Base-by-base conservation (phyloP, 1,140 invertebrate genomes). In the Eufriesea mexicana region DNA sequence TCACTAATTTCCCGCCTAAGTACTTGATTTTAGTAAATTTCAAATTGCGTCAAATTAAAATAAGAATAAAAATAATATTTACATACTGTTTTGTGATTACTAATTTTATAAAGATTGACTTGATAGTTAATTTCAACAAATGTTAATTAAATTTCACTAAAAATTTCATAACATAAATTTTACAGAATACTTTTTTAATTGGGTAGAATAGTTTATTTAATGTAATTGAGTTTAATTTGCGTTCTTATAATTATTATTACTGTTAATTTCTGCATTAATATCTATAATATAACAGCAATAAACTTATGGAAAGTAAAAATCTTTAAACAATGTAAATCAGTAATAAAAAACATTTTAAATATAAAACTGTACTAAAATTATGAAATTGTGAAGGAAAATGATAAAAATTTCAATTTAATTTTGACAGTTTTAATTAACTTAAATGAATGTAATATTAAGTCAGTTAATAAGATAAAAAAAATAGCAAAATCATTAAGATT, bases 351-450 rank as follows among this genome's bases (percentile, higher is more conserved):
- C 59, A 47, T 45, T 45, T 42, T 23, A 16, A 47, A 74, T 18
- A 25, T 45, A 61, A 75, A 59, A 73, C 14, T 18, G 23, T 72
- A 42, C 28, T 72, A 54, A 28, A 18, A 64, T 64, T 42, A 25
- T 35, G 20, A 55, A 72, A 25, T 55, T 42, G 20, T 23, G 12
- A 54, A 72, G 70, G 70, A 55, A 72, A 72, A 72, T 55, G 25
- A 71, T n/a, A 79, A 61, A 71, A 72, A 72, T 49, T 61, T 51
- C 35, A 51, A 23, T 57, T 57, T n/a, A 45, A 42, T 78, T 55
- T 67, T 23, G 5, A 45, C 49, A 47, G 8, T n/a, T 61, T 80
- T 51, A 73, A 62, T 70, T 42, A 73, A 64, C 28, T 35, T 45
- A 54, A 54, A 72, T 14, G 54, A 71, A n/a, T 55, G 25, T 73